A percentile compares a stretch with the other conserved stretches of the same genome.
Conservation (phyloP, 2,113 vertebrate genomes). For the human (Homo sapiens) region GRCh38 chr11:69921501-69922000, state of each 20-base stretch:
- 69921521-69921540: not conserved
- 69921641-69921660: not conserved
- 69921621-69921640: not conserved
- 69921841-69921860: not conserved
- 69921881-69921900: not conserved
- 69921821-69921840: not conserved
- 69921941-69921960: rapidly evolving
- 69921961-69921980: rapidly evolving
- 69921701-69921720: not conserved
- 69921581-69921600: not conserved
- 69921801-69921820: not conserved
- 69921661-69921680: rapidly evolving
- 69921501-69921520: not conserved
- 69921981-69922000: rapidly evolving
- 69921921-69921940: not conserved
- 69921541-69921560: not conserved
- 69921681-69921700: not conserved
- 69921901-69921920: not conserved
- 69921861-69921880: not conserved
- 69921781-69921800: not conserved
- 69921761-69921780: not conserved
- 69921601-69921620: not conserved
- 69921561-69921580: not conserved
- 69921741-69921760: too few relatives aligned
- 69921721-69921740: not conserved